Base-by-base conservation (phyloP, 2,888 invertebrate genomes). In the Schizaphis graminum region DNA sequence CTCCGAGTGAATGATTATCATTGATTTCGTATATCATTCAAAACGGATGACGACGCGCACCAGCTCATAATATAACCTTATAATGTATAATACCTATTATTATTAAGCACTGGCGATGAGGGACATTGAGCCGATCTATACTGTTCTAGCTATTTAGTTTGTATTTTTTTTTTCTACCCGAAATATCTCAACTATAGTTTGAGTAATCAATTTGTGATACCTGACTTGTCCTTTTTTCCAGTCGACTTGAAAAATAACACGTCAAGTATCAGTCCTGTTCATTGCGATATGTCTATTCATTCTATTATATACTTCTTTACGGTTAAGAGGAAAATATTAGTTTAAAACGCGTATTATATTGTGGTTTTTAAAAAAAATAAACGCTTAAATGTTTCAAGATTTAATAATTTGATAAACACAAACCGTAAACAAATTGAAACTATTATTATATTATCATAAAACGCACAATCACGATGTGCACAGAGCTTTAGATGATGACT, bases 1-100 rank as follows among this genome's bases (percentile, higher is more conserved):
- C 16, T 47, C 7, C 61, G 89, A n/a, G n/a, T 86, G 91, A 85
- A 91, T 57, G 91, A 91, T 91, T 86, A 44, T 86, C 57, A 57
- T 44, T 57, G 86, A 57, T 91, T 85, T 91, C 41, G 21, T 91
- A 49, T 16, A 47, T 11, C 11, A 91, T 91, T 86, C 53, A 57
- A 91, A 91, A 86, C 56, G 57, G 56, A 57, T 47, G 44, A 44
- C 41, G 41, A 28, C 89, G 44, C 85, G 85, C 26, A 7, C 85
- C 53, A 24, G 35, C 77, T n/a, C 67, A 49, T 49, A 49, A 10
- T 49, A 10, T 41, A 41, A n/a, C n/a, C n/a, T n/a, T n/a, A n/a
- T n/a, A n/a, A n/a, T n/a, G n/a, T n/a, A n/a, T n/a, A n/a, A n/a
- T n/a, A n/a, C n/a, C n/a, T 41, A 44, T 44, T 44, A 44, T 44